These are phyloP conservation scores for Parotia lawesii DNA, from an alignment of 2,113 vertebrate species.

Conservation along the genomic window DNA sequence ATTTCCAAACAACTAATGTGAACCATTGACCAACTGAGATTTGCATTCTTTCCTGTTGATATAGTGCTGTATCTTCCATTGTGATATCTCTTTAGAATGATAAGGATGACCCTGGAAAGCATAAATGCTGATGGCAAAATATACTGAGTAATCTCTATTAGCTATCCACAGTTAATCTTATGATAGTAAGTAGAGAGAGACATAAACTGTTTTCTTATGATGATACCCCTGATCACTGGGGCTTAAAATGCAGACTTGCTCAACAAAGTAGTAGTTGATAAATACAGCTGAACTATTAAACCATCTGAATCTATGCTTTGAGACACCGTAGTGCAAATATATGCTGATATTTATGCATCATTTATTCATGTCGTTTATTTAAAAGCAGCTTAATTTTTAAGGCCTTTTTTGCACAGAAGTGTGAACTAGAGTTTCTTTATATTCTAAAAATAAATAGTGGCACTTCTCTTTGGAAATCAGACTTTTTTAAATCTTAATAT, in stretches of 20 bases:
- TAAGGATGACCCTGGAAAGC: neutral
- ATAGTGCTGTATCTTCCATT: neutral
- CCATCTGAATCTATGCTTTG: neutral
- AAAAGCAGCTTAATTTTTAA: neutral
- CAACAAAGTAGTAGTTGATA: neutral
- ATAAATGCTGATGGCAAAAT: slow-evolving; percentile 6
- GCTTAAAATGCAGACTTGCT: slow-evolving; percentile 17
- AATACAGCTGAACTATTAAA: neutral
- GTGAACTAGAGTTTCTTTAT: neutral
- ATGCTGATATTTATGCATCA: neutral
- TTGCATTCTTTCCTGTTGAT: slow-evolving; percentile 10
- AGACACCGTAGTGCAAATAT: neutral
- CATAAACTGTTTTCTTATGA: slow-evolving; percentile 10
- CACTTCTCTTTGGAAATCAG: neutral
- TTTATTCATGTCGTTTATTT: neutral
- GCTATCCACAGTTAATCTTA: slow-evolving; percentile 23
- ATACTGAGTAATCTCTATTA: slow-evolving; percentile 12
- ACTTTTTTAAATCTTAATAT: neutral
- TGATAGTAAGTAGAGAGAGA: neutral
- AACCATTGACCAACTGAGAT: slow-evolving; percentile 3
- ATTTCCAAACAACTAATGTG: neutral
- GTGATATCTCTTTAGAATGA: slow-evolving; percentile 8
- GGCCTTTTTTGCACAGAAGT: neutral
- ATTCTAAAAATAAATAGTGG: neutral
- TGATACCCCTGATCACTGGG: neutral